These are phyloP conservation scores for Julus scanicus DNA, from an alignment of 2,888 invertebrate species.

Conservation along the genomic window DNA sequence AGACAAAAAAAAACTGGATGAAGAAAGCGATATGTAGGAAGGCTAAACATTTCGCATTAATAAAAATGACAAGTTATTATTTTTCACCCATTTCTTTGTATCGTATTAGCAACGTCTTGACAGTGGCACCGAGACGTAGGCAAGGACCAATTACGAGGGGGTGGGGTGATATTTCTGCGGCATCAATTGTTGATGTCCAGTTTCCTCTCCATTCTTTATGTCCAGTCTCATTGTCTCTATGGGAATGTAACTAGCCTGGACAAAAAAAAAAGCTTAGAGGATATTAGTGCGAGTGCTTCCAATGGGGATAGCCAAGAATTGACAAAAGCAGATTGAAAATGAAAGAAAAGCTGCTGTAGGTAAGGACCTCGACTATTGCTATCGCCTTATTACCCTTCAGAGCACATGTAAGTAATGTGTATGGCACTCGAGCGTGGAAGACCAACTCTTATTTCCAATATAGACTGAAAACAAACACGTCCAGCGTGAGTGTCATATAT, in stretches of 20 bases:
- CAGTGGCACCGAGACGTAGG: not conserved
- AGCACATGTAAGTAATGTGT: conserved; percentile 42
- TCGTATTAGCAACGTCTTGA: conserved; percentile 19
- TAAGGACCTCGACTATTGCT: conserved; percentile 30
- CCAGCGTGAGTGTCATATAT: conserved; percentile 21
- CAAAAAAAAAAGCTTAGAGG: conserved; percentile 15
- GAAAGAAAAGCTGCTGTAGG: conserved; percentile 42
- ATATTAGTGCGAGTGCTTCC: conserved; percentile 5
- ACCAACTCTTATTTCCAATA: conserved; percentile 39
- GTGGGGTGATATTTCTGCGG: not conserved
- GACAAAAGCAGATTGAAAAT: conserved; percentile 39
- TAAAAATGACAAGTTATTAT: conserved; percentile 39
- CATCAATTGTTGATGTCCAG: conserved; percentile 17
- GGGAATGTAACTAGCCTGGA: conserved; percentile 16
- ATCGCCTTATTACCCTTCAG: conserved; percentile 42
- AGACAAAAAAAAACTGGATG: not conserved
- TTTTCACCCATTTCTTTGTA: conserved; percentile 7
- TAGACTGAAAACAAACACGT: conserved; percentile 39
- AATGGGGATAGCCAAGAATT: not conserved
- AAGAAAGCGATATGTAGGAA: conserved; percentile 4
- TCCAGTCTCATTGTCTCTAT: not conserved
- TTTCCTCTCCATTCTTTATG: not conserved
- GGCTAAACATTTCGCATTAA: conserved; percentile 29
- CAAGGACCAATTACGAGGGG: conserved; percentile 28
- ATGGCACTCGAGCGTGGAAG: conserved; percentile 39